A percentile compares a stretch with the other conserved stretches of the same genome.
These are phyloP conservation scores for Dascyllus trimaculatus DNA, from an alignment of 2,113 vertebrate species.

Conservation along the genomic window DNA sequence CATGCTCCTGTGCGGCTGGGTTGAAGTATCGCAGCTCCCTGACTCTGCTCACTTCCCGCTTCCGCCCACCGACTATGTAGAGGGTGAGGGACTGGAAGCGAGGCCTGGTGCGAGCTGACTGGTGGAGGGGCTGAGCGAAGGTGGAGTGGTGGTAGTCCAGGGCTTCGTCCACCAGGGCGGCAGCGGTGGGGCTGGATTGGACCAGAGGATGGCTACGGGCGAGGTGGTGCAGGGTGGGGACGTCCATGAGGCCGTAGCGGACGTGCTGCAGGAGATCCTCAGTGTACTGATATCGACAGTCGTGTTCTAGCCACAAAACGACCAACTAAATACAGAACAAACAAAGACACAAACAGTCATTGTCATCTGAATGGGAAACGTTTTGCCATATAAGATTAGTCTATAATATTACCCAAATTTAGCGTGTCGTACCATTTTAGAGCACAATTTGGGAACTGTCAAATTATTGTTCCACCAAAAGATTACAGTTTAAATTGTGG, in stretches of 20 bases:
- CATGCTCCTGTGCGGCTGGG: constrained; percentile 90
- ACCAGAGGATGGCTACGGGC: constrained; percentile 90
- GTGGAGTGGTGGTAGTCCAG: constrained; percentile 92
- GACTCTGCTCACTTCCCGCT: constrained; percentile 93
- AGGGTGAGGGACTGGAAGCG: constrained; percentile 95
- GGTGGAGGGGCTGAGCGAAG: constrained; percentile 94
- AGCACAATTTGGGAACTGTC: background rate
- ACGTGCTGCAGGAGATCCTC: constrained; percentile 94
- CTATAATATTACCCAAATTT: background rate
- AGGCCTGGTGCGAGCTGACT: constrained; percentile 91
- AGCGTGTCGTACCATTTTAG: background rate
- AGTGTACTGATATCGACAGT: constrained; percentile 92
- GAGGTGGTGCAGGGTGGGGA: constrained; percentile 89
- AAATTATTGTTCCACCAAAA: background rate
- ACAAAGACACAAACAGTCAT: background rate
- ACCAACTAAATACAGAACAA: constrained; percentile 85
- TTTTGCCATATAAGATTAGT: too few species aligned
- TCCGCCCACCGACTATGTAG: constrained; percentile 93
- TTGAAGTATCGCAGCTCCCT: constrained; percentile 95
- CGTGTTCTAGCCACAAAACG: constrained; percentile 94
- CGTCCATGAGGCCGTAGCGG: constrained; percentile 96
- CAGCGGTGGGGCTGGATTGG: constrained; percentile 89
- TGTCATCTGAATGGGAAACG: too few species aligned
- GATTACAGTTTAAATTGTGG: background rate
- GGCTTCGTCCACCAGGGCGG: constrained; percentile 92